Evolutionary conservation across 1,140 invertebrate genomes (phyloP).

Genomic region (Brachionus sp.): DNA sequence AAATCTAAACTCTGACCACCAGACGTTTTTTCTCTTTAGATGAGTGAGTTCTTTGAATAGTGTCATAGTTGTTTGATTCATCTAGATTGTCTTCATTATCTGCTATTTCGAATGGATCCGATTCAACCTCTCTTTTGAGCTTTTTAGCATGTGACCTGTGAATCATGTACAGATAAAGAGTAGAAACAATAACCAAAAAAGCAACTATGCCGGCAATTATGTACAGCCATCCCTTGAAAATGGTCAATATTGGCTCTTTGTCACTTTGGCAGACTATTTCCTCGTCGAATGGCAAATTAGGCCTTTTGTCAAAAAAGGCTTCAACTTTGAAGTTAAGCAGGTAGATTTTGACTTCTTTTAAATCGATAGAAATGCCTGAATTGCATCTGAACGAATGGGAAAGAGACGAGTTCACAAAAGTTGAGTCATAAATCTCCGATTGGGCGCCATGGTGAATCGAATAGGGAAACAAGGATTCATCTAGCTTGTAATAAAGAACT

Average conservation of each 20-base stretch:
- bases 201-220: neutral
- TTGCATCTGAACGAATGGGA: conserved; percentile 1
- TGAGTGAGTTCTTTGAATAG: neutral
- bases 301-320: conserved; percentile 30
- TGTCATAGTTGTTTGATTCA: neutral
- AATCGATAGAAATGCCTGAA: neutral
- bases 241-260: neutral
- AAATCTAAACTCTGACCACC: neutral
- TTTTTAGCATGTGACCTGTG: neutral
- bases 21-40: neutral
- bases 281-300: conserved; percentile 41
- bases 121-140: neutral
- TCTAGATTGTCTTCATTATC: neutral
- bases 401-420: neutral
- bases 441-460: conserved; percentile 16
- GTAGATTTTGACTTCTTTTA: conserved; percentile 6
- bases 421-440: conserved; percentile 19
- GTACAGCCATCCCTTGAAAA: neutral
- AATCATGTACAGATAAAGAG: neutral
- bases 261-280: neutral
- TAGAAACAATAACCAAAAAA: neutral
- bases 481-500: conserved; percentile 32
- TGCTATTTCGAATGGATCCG: neutral
- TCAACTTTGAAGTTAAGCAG: conserved; percentile 12
- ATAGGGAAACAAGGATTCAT: neutral